phyloP scores from a whole-genome alignment of 2,113 vertebrate species.

The Azemiops feae region DNA sequence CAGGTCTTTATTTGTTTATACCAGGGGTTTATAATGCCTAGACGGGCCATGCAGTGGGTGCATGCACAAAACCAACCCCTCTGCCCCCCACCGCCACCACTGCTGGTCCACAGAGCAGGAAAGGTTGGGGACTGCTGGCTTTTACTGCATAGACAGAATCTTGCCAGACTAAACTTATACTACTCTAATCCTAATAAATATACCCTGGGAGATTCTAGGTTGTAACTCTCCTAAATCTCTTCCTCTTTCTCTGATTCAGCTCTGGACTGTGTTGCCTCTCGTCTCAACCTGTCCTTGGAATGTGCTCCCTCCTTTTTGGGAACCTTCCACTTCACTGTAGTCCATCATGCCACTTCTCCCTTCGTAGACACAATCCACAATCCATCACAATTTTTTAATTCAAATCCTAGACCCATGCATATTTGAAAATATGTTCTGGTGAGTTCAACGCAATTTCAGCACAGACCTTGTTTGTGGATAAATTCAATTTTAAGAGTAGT shows the following conservation, averaged over 20 bases:
- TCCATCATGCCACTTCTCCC: not conserved
- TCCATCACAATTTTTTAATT: not conserved
- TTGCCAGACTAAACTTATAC: too few relatives aligned
- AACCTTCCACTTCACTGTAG: not conserved
- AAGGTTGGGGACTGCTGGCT: not conserved
- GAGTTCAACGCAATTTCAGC: not conserved
- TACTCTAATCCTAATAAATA: not conserved
- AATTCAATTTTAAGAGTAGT: not conserved
- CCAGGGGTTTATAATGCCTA: not conserved
- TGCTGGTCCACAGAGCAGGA: not conserved
- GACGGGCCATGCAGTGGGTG: not conserved
- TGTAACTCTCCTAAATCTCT: not conserved
- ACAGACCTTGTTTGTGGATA: not conserved
- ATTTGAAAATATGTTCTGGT: not conserved
- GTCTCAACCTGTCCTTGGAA: not conserved
- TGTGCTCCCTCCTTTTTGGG: not conserved
- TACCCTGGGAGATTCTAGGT: not conserved
- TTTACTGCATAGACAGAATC: not conserved
- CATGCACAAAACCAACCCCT: not conserved
- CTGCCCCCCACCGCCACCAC: fast-evolving
- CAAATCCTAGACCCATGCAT: not conserved
- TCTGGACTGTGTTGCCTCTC: not conserved
- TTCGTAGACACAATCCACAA: not conserved
- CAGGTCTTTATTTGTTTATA: not conserved
- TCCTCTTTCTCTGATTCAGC: not conserved